A percentile compares a stretch with the other conserved stretches of the same genome.
phyloP scores from a whole-genome alignment of 2,113 vertebrate genomes.

The Sapayoa aenigma region DNA sequence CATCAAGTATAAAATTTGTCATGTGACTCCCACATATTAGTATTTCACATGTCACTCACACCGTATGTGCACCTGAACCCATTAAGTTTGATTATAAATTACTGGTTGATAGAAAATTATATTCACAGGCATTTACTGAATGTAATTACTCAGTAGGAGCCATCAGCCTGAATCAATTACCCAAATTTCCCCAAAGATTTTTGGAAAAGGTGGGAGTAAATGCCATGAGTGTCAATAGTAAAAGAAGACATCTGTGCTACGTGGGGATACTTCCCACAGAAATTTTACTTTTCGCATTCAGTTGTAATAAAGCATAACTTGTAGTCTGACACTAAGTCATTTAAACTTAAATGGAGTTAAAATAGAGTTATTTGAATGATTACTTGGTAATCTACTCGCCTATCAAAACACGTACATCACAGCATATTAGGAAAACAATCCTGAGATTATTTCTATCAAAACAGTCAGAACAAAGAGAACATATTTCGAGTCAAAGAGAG shows the following conservation, averaged over 20 bases:
- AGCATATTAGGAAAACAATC: background rate
- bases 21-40: background rate
- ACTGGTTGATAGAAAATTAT: conserved; percentile 34
- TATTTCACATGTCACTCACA: background rate
- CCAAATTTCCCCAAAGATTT: background rate
- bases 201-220: background rate
- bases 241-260: background rate
- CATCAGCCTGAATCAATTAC: conserved; percentile 40
- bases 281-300: background rate
- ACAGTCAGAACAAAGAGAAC: background rate
- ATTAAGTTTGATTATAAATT: conserved; percentile 44
- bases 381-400: background rate
- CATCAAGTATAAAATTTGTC: background rate
- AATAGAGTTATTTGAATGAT: background rate
- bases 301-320: background rate
- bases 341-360: background rate
- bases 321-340: background rate
- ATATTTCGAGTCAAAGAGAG: background rate
- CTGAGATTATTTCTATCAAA: background rate
- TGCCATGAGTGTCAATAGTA: background rate
- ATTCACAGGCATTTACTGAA: conserved; percentile 31
- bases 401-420: background rate
- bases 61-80: background rate
- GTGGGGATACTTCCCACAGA: background rate
- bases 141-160: conserved; percentile 11